phyloP scores from a whole-genome alignment of 1,140 invertebrate genomes.

The Ctenoplectra terminalis region DNA sequence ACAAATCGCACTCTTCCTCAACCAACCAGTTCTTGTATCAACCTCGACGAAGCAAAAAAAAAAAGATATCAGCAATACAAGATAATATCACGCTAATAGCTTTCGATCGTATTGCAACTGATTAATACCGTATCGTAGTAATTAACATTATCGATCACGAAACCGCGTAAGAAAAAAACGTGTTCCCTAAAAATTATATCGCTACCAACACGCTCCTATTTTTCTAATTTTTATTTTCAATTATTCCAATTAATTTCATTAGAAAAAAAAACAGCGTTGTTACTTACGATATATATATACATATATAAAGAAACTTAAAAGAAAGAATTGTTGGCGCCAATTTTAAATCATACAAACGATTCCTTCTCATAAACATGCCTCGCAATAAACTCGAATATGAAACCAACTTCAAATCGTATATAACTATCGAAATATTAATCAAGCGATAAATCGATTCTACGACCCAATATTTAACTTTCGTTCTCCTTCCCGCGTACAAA shows the following conservation, averaged over 20 bases:
- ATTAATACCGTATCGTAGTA: not conserved
- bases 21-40: not conserved
- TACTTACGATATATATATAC: too few relatives aligned
- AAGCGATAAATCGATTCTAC: slow-evolving; percentile 1
- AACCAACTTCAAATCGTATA: not conserved
- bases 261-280: too few relatives aligned
- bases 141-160: not conserved
- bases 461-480: not conserved
- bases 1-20: not conserved
- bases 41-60: not conserved
- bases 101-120: not conserved
- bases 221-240: too few relatives aligned
- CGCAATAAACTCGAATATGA: too few relatives aligned
- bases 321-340: too few relatives aligned
- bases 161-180: too few relatives aligned
- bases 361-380: too few relatives aligned
- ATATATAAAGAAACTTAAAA: too few relatives aligned
- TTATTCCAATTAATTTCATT: too few relatives aligned
- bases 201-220: too few relatives aligned
- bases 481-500: not conserved
- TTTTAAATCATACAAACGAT: not conserved
- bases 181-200: too few relatives aligned
- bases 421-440: not conserved
- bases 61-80: not conserved
- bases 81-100: slow-evolving; percentile 2